Evolutionary conservation across 1,140 invertebrate genomes (phyloP).

Genomic region (Drosophila orosa): DNA sequence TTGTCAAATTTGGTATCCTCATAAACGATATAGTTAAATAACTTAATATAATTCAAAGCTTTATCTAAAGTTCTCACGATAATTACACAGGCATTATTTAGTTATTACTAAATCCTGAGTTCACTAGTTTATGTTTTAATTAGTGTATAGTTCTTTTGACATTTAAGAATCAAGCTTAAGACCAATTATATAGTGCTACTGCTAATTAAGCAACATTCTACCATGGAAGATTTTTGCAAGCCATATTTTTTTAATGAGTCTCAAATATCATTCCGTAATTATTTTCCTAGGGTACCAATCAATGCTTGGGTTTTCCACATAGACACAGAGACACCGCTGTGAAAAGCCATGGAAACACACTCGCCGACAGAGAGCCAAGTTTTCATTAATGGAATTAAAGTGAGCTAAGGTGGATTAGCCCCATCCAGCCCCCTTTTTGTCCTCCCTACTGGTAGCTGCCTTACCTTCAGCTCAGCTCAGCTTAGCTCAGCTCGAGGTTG

Average conservation of each 20-base stretch:
- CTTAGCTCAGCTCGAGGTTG: slow-evolving; percentile 14
- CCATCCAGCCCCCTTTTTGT: slow-evolving; percentile 9
- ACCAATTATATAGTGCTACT: neutral
- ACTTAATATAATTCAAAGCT: neutral
- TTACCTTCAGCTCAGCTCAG: slow-evolving; percentile 42
- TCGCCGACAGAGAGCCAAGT: slow-evolving; percentile 7
- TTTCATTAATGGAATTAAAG: slow-evolving; percentile 68
- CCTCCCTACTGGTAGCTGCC: slow-evolving; percentile 11
- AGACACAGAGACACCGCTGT: slow-evolving; percentile 19
- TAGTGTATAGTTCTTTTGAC: neutral
- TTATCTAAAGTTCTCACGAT: neutral
- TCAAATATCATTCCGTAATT: slow-evolving; percentile 31
- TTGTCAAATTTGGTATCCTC: neutral
- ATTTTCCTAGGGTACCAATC: slow-evolving; percentile 39
- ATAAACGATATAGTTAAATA: neutral
- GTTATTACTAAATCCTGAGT: neutral
- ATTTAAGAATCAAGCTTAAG: neutral
- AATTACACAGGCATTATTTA: neutral
- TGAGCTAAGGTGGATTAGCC: slow-evolving; percentile 19
- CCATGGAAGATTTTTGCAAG: neutral
- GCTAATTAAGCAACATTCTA: slow-evolving; percentile 2
- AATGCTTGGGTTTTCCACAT: slow-evolving; percentile 33
- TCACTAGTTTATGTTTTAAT: neutral
- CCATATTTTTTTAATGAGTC: slow-evolving; percentile 22
- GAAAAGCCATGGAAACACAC: slow-evolving; percentile 49